Percentiles rank a stretch among this genome's conserved stretches.
Conservation (phyloP, 1,140 invertebrate genomes). For the Diabrotica undecimpunctata region DNA sequence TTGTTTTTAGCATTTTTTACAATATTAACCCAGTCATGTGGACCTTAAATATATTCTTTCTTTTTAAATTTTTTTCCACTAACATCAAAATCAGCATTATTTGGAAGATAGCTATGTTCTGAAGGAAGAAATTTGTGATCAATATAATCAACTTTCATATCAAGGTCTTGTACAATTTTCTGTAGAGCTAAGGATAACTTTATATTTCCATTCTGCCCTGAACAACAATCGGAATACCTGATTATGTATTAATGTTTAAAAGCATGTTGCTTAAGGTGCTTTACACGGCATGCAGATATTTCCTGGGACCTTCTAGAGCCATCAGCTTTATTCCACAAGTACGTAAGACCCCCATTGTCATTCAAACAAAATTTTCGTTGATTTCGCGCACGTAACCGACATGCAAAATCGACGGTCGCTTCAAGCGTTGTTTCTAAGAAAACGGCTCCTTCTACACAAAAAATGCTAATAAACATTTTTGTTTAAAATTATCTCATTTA, state of each 20-base stretch:
- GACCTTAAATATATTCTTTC: not conserved
- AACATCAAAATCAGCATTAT: conserved; percentile 18
- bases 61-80: not conserved
- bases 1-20: conserved; percentile 3
- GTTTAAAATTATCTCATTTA: no score
- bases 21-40: not conserved
- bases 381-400: no score
- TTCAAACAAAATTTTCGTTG: conserved; percentile 13
- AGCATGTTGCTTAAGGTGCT: conserved; percentile 15
- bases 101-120: no score
- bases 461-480: no score
- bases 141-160: not conserved
- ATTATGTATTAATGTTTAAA: conserved; percentile 11
- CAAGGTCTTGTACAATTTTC: conserved; percentile 13
- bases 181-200: not conserved
- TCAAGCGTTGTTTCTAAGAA: no score
- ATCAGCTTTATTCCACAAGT: conserved; percentile 16
- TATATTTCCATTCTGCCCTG: conserved; percentile 24
- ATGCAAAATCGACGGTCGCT: no score
- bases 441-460: no score
- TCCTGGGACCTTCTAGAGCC: conserved; percentile 22
- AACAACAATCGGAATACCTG: conserved; percentile 22
- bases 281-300: not conserved
- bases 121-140: conserved; percentile 21
- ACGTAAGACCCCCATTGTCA: conserved; percentile 8